Conservation (phyloP, 1,140 invertebrate species). For the Chymomyza costata region DNA sequence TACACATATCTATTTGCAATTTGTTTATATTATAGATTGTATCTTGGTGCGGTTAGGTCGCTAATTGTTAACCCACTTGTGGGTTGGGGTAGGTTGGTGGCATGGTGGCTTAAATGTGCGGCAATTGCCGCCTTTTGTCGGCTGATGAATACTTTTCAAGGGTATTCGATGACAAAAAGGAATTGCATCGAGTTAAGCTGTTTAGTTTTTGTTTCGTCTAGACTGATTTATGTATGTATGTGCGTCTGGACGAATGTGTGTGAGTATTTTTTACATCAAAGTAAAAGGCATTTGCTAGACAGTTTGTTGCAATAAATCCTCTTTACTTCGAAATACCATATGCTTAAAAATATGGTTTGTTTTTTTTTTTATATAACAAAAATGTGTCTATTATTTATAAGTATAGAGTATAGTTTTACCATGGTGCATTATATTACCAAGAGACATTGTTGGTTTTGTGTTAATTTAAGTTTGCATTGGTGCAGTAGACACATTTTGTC, state of each 20-base stretch:
- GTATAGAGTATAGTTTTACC: too few relatives aligned
- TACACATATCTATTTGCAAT: conserved; percentile 15
- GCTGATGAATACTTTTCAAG: conserved; percentile 42
- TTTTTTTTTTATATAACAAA: too few relatives aligned
- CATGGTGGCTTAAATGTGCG: conserved; percentile 55
- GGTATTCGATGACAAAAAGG: conserved; percentile 72
- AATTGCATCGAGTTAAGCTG: conserved; percentile 70
- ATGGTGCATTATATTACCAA: too few relatives aligned
- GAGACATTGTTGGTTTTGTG: too few relatives aligned
- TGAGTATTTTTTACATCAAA: conserved; percentile 56
- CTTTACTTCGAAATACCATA: conserved; percentile 39
- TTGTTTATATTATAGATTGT: neutral
- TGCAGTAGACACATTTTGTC: too few relatives aligned
- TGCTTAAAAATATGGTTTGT: too few relatives aligned
- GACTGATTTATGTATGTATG: conserved; percentile 48
- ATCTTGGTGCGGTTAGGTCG: neutral
- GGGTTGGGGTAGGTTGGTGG: neutral
- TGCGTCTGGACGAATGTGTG: neutral
- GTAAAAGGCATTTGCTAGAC: conserved; percentile 69
- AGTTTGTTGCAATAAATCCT: conserved; percentile 61
- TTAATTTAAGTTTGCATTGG: too few relatives aligned
- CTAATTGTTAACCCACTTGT: too few relatives aligned
- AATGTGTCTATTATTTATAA: too few relatives aligned
- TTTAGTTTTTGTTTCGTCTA: conserved; percentile 53
- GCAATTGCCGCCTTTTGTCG: neutral